phyloP scores from a whole-genome alignment of 1,140 invertebrate genomes.

The Hormaphis cornu region DNA sequence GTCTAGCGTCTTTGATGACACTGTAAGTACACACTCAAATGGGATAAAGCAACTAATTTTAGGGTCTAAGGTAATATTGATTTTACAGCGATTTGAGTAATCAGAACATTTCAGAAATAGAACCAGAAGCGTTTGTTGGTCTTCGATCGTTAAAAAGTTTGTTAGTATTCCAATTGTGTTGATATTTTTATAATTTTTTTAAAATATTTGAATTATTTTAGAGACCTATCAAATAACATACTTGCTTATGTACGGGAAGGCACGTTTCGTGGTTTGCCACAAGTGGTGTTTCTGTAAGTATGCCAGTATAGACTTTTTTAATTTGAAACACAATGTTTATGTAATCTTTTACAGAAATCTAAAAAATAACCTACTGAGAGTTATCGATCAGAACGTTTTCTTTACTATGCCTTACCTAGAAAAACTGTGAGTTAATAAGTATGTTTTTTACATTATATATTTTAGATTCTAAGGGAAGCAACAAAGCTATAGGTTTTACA shows the following conservation, averaged over 20 bases:
- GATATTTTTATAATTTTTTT: not conserved
- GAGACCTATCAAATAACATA: conserved; percentile 43
- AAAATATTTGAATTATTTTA: conserved; percentile 35
- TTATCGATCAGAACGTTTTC: conserved; percentile 42
- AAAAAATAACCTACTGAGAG: conserved; percentile 40
- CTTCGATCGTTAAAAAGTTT: conserved; percentile 31
- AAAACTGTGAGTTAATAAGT: conserved; percentile 41
- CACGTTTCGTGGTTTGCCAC: conserved; percentile 42
- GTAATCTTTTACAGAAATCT: conserved; percentile 42
- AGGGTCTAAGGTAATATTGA: not conserved
- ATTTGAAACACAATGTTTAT: not conserved
- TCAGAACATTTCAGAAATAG: conserved; percentile 37
- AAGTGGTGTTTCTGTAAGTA: conserved; percentile 39
- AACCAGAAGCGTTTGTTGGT: conserved; percentile 39
- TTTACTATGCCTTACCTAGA: conserved; percentile 40
- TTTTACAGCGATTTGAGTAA: conserved; percentile 37
- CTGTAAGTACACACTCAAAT: conserved; percentile 36
- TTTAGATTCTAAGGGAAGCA: too few relatives aligned
- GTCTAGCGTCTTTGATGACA: conserved; percentile 39
- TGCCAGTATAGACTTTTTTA: not conserved
- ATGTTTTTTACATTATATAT: too few relatives aligned
- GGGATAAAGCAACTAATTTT: not conserved
- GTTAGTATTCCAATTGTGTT: not conserved
- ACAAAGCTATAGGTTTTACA: too few relatives aligned
- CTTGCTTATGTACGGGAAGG: conserved; percentile 41